phyloP scores from a whole-genome alignment of 2,888 invertebrate species.

The Tetragonisca angustula region DNA sequence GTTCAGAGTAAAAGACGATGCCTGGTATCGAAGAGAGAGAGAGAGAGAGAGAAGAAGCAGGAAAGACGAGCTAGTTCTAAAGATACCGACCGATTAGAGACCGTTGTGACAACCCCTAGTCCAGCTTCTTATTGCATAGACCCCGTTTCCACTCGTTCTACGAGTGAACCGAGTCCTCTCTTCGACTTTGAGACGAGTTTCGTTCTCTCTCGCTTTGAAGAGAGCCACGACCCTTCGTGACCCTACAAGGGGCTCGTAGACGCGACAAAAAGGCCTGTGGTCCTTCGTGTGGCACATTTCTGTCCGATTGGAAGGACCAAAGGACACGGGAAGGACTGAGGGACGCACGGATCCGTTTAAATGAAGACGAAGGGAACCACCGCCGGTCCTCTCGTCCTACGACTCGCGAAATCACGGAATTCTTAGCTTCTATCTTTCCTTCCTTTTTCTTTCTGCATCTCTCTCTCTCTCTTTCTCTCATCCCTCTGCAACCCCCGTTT shows the following conservation, averaged over 20 bases:
- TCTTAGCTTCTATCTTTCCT: constrained; percentile 27
- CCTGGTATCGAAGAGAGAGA: no score
- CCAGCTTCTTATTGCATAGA: constrained; percentile 63
- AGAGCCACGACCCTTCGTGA: constrained; percentile 64
- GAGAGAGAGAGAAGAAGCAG: constrained; percentile 37
- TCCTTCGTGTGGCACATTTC: constrained; percentile 66
- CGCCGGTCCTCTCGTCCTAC: constrained; percentile 30
- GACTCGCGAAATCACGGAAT: constrained; percentile 59
- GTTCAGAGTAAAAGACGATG: constrained; percentile 35
- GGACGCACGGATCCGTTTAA: constrained; percentile 60
- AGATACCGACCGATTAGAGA: constrained; percentile 74
- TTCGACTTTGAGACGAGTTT: constrained; percentile 64
- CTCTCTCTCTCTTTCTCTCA: neutral
- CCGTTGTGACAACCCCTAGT: constrained; percentile 70
- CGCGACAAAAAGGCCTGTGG: constrained; percentile 66
- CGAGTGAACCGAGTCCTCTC: constrained; percentile 39
- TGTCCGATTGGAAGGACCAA: constrained; percentile 60
- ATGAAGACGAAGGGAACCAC: constrained; percentile 65
- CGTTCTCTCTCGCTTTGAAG: constrained; percentile 71
- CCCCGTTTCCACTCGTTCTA: constrained; percentile 55
- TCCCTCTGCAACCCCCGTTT: no score
- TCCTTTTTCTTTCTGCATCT: neutral
- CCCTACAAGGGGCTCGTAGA: constrained; percentile 53
- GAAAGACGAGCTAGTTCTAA: constrained; percentile 65
- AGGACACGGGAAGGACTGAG: constrained; percentile 45